Evolutionary conservation across 2,888 invertebrate genomes (phyloP).

Genomic region (Melieria picta): DNA sequence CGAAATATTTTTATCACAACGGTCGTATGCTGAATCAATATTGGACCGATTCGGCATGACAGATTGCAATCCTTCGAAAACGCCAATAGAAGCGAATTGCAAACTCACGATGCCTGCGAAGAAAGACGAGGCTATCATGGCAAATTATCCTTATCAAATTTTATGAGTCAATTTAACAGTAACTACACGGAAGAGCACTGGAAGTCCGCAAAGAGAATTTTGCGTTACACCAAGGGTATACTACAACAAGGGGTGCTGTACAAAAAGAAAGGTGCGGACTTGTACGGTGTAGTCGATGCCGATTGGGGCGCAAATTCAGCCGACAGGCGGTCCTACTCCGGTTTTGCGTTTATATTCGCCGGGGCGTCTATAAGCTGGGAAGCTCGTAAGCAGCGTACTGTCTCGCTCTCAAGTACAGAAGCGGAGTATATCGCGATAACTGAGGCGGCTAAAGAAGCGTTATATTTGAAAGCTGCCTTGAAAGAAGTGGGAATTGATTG

Average conservation of each 20-base stretch:
- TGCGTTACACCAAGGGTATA: background rate
- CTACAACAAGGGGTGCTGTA: background rate
- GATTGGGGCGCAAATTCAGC: slow-evolving; percentile 25
- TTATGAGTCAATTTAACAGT: background rate
- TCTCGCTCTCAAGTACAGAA: slow-evolving; percentile 28
- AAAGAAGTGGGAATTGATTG: slow-evolving; percentile 10
- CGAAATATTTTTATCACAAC: slow-evolving; percentile 11
- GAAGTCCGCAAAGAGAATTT: background rate
- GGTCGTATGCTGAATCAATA: slow-evolving; percentile 19
- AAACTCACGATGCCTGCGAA: slow-evolving; percentile 12
- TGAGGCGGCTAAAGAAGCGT: slow-evolving; percentile 16
- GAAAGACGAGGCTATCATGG: slow-evolving; percentile 10
- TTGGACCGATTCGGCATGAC: slow-evolving; percentile 17
- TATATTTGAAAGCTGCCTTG: slow-evolving; percentile 15
- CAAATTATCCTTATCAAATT: slow-evolving; percentile 24
- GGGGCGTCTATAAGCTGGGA: slow-evolving; percentile 29
- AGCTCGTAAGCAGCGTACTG: slow-evolving; percentile 22
- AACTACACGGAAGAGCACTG: background rate
- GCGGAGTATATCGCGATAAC: slow-evolving; percentile 8
- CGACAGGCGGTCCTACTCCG: slow-evolving; percentile 27
- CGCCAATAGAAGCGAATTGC: slow-evolving; percentile 22
- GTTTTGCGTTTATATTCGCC: slow-evolving; percentile 23
- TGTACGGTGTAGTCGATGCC: slow-evolving; percentile 22
- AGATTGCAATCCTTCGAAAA: slow-evolving; percentile 23
- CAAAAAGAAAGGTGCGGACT: background rate